A percentile compares a stretch with the other conserved stretches of the same genome.
Evolutionary conservation across 2,888 invertebrate genomes (phyloP).

Genomic region (Criorhina ranunculi): DNA sequence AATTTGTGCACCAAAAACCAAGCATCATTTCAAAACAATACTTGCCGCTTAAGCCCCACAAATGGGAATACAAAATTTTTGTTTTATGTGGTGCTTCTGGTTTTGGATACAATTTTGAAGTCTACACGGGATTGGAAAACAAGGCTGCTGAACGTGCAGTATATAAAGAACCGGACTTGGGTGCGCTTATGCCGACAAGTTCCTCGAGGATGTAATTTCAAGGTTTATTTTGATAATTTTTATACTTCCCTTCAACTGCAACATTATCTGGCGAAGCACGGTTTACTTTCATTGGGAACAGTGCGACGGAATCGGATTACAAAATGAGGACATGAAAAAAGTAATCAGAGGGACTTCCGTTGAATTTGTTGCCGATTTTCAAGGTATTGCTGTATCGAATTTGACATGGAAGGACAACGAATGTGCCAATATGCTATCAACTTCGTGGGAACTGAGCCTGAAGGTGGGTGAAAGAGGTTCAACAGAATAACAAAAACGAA

Average conservation of each 20-base stretch:
- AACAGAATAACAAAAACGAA: background rate
- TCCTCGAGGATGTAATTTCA: too few relatives aligned
- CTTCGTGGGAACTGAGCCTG: constrained; percentile 2
- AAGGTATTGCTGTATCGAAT: constrained; percentile 6
- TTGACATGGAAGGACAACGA: constrained; percentile 6
- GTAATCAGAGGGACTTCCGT: background rate
- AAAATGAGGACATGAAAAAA: constrained; percentile 1
- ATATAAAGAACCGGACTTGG: constrained; percentile 9
- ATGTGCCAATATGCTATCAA: background rate
- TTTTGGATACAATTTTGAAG: constrained; percentile 12
- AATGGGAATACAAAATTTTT: constrained; percentile 16
- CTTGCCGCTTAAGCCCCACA: constrained; percentile 14
- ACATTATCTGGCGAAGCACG: background rate
- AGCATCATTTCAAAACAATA: constrained; percentile 17
- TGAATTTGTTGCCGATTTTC: constrained; percentile 4
- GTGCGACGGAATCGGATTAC: background rate
- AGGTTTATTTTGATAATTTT: constrained; percentile 5
- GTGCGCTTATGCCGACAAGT: background rate
- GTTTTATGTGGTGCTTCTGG: constrained; percentile 4
- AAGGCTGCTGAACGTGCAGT: constrained; percentile 5
- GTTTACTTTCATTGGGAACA: background rate
- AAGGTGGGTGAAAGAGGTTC: background rate
- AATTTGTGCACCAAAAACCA: constrained; percentile 6
- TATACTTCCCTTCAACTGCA: constrained; percentile 11
- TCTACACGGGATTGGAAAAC: background rate